phyloP scores from a whole-genome alignment of 2,113 vertebrate species.

The Paralichthys olivaceus region DNA sequence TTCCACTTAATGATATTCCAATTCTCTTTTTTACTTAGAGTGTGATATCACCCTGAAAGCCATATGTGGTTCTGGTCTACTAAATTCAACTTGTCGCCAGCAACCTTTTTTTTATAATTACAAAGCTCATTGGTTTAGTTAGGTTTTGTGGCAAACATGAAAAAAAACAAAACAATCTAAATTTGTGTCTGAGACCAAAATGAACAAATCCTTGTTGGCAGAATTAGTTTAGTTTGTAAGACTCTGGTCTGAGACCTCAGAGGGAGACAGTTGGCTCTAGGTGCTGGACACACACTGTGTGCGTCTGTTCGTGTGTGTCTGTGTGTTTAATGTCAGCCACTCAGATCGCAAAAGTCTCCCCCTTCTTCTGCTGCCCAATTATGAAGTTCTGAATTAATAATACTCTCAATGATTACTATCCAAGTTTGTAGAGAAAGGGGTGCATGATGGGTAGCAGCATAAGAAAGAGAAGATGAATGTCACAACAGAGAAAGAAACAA shows the following conservation, averaged over 20 bases:
- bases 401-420: slow-evolving; percentile 53
- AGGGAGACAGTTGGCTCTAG: slow-evolving; percentile 53
- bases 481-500: neutral
- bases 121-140: slow-evolving; percentile 41
- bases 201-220: slow-evolving; percentile 66
- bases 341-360: slow-evolving; percentile 28
- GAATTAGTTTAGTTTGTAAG: slow-evolving; percentile 52
- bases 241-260: slow-evolving; percentile 47
- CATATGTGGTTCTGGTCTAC: slow-evolving; percentile 27
- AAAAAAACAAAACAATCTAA: slow-evolving; percentile 34
- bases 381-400: slow-evolving; percentile 57
- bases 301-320: slow-evolving; percentile 8
- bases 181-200: slow-evolving; percentile 51
- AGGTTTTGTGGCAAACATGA: slow-evolving; percentile 44
- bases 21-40: neutral
- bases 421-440: slow-evolving; percentile 15
- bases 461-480: slow-evolving; percentile 6
- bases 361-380: slow-evolving; percentile 38
- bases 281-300: slow-evolving; percentile 6
- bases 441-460: neutral
- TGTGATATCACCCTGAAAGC: slow-evolving; percentile 1
- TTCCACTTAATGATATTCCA: slow-evolving; percentile 11
- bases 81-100: slow-evolving; percentile 14
- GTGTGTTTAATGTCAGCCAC: slow-evolving; percentile 44
- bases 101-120: slow-evolving; percentile 34